phyloP scores from a whole-genome alignment of 2,113 vertebrate genomes.

The Coturnix japonica region DNA sequence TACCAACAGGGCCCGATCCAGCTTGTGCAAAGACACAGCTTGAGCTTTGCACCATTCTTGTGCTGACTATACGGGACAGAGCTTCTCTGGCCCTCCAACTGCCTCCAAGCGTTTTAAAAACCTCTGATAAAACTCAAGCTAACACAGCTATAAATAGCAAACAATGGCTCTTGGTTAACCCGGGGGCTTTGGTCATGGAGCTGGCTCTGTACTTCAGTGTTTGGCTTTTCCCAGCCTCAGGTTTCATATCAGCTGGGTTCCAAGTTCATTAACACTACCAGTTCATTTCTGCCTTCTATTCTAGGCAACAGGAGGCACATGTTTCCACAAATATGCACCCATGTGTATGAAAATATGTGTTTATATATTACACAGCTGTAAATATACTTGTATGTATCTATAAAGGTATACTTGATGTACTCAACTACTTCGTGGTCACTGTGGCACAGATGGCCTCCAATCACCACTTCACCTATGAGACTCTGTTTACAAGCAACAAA shows the following conservation, averaged over 20 bases:
- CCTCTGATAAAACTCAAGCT: not conserved
- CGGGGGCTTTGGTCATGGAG: not conserved
- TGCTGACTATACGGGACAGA: rapidly evolving
- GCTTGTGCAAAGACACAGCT: not conserved
- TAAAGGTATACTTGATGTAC: not conserved
- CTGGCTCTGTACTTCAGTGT: not conserved
- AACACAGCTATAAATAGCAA: constrained; percentile 23
- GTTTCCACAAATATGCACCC: not conserved
- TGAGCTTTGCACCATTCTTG: not conserved
- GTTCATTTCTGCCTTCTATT: not conserved
- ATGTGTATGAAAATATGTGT: not conserved
- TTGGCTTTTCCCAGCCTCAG: not conserved
- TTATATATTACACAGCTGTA: not conserved
- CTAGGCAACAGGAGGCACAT: no score
- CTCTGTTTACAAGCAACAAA: not conserved
- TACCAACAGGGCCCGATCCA: not conserved
- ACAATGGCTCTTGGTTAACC: constrained; percentile 14
- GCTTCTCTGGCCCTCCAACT: not conserved
- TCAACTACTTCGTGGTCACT: not conserved
- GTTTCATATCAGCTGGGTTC: not conserved
- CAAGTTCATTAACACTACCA: not conserved
- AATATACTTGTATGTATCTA: not conserved
- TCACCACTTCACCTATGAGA: not conserved
- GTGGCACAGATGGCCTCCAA: not conserved
- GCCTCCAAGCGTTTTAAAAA: not conserved